Base-by-base conservation (phyloP, 2,113 vertebrate species). In the Synodontis membranacea region DNA sequence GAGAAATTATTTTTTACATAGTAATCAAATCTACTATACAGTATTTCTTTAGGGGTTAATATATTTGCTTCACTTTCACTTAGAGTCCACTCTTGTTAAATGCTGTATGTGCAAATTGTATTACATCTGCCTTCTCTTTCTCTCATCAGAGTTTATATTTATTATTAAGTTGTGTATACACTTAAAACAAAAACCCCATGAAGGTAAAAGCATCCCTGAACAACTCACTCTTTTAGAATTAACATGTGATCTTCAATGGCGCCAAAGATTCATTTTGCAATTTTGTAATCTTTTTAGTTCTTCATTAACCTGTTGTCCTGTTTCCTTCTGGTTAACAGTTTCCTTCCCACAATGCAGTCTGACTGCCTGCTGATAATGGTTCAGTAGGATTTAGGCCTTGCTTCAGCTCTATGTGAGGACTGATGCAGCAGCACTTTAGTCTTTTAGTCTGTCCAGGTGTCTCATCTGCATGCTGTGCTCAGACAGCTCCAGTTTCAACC, bases 1-100 rank as follows among this genome's bases (percentile, higher is more conserved):
- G n/a, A n/a, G 39, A 72, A 72, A 72, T 72, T 37, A 68, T 68
- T 37, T 66, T 66, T 66, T 66, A 34, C 64, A 70, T 39, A 42
- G 8, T 11, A 42, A 72, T n/a, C 68, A 42, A 37, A 74, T 74
- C 39, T 76, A 19, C 11, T 19, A 17, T 50, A 15, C 5, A 62
- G 23, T 62, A 81, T 62, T 31, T 62, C 39, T 42, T 56, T 44
- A 28, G n/a, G 15, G 15, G 4, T 83, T 48, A 2, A 19, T 72
- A 72, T 74, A 39, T 83, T 70, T 31, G 21, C 42, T 82, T 50
- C 2, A 17, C 7, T 28, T 76, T 50, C 44, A 83, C 9, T 46
- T 21, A 9, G 9, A 82, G 23, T 15, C 17, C 4, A 66, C 28
- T 66, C 42, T 42, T 74, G 3, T 28, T 54, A 34, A 74, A 50